Percentiles rank a stretch among this genome's conserved stretches.
Evolutionary conservation across 1,140 invertebrate species (phyloP).

Genomic region (Calycopis cecrops): DNA sequence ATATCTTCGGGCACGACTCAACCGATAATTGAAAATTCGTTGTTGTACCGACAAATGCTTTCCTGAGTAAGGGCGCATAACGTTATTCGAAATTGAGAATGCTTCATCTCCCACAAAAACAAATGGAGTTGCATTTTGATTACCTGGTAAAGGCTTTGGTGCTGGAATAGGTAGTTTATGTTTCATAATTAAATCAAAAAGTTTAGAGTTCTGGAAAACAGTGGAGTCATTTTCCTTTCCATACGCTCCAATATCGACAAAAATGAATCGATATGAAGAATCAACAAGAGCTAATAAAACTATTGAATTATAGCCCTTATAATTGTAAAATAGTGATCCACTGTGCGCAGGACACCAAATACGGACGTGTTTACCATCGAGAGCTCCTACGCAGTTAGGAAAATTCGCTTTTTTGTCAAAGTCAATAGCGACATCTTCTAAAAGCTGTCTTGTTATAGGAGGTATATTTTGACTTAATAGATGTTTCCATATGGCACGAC

Average conservation of each 20-base stretch:
- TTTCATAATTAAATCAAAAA: conserved; percentile 33
- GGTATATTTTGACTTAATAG: conserved; percentile 7
- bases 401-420: conserved; percentile 20
- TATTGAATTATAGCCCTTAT: conserved; percentile 54
- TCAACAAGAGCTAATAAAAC: conserved; percentile 55
- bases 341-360: conserved; percentile 28
- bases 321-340: conserved; percentile 49
- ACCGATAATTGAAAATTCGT: conserved; percentile 56
- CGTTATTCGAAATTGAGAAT: conserved; percentile 49
- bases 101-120: conserved; percentile 63
- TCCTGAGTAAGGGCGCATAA: no score
- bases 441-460: background rate
- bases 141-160: conserved; percentile 11
- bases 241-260: conserved; percentile 47
- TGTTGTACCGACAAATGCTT: conserved; percentile 27
- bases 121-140: conserved; percentile 30
- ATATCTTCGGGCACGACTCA: conserved; percentile 5
- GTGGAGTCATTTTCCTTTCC: conserved; percentile 41
- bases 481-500: conserved; percentile 22
- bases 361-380: conserved; percentile 32
- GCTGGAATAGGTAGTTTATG: conserved; percentile 10
- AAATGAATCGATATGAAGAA: conserved; percentile 35
- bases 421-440: background rate
- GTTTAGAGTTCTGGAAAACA: conserved; percentile 34
- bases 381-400: conserved; percentile 29